Conservation (phyloP, 2,797 vertebrate species). For the Molothrus ater region DNA sequence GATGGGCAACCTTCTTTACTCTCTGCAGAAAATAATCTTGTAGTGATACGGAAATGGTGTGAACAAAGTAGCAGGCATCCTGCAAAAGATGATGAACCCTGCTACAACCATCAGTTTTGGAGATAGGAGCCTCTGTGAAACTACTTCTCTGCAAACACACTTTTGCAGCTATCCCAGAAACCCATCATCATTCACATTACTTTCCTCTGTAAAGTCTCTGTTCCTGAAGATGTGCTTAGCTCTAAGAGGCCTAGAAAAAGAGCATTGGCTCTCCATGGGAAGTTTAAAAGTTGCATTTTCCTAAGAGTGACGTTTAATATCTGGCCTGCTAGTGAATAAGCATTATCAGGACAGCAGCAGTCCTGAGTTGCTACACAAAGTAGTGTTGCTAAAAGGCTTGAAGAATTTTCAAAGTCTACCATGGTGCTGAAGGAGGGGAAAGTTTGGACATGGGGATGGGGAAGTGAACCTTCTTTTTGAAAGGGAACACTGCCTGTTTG, state of each 20-base stretch:
- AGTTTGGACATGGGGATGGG: background rate
- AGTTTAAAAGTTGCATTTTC: background rate
- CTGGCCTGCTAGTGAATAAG: background rate
- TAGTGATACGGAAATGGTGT: background rate
- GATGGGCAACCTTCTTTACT: background rate
- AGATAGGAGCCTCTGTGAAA: background rate
- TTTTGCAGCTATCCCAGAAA: background rate
- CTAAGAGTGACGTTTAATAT: background rate
- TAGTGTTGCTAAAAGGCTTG: background rate
- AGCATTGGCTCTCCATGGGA: background rate
- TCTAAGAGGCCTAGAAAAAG: background rate
- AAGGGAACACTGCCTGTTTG: conserved; percentile 16
- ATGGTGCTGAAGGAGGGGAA: background rate
- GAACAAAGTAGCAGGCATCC: background rate
- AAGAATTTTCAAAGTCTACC: background rate
- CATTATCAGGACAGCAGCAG: background rate
- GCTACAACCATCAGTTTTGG: background rate
- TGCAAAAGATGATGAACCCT: background rate
- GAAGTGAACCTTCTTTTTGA: background rate
- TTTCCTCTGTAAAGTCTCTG: background rate
- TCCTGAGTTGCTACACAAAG: background rate
- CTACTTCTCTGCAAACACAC: background rate
- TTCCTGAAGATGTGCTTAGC: background rate
- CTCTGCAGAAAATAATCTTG: background rate
- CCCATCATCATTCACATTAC: accelerated